Conservation (phyloP, 2,113 vertebrate genomes). For the Sphaerodactylus townsendi region DNA sequence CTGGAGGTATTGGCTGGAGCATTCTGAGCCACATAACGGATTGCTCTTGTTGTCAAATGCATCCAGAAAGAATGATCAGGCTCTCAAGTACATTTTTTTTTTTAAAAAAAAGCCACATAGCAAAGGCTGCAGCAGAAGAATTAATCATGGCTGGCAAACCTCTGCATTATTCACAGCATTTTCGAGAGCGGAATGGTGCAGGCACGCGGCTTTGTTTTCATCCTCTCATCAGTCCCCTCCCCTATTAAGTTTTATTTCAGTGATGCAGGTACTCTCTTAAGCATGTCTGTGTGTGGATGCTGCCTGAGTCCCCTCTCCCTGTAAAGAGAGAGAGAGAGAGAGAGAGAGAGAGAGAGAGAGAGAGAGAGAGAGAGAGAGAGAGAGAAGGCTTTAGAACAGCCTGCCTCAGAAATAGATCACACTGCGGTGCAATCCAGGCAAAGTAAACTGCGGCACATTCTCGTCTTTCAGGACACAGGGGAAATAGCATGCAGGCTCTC, state of each 20-base stretch:
- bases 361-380: too few relatives aligned
- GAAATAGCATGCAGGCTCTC: conserved; percentile 42
- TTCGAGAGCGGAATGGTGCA: conserved; percentile 8
- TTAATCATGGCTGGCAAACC: conserved; percentile 39
- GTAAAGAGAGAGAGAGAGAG: neutral
- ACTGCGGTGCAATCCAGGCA: conserved; percentile 49
- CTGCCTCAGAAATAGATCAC: neutral
- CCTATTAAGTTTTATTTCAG: neutral
- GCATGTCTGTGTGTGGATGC: neutral
- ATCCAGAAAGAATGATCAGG: conserved; percentile 20
- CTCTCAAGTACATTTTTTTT: conserved; percentile 23
- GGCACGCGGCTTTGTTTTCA: neutral
- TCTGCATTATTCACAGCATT: conserved; percentile 54
- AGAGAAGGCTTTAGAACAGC: conserved; percentile 10
- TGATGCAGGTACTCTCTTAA: conserved; percentile 9
- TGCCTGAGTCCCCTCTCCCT: neutral
- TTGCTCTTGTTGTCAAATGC: neutral
- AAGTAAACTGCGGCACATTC: conserved; percentile 46
- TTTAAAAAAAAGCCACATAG: conserved; percentile 39
- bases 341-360: too few relatives aligned
- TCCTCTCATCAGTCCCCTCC: neutral
- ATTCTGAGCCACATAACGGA: fast-evolving
- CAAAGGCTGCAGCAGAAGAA: conserved; percentile 45
- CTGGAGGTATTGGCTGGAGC: neutral
- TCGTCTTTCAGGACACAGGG: conserved; percentile 23